These are phyloP conservation scores for Danionella dracula DNA, from an alignment of 2,797 vertebrate genomes.

Conservation along the genomic window DNA sequence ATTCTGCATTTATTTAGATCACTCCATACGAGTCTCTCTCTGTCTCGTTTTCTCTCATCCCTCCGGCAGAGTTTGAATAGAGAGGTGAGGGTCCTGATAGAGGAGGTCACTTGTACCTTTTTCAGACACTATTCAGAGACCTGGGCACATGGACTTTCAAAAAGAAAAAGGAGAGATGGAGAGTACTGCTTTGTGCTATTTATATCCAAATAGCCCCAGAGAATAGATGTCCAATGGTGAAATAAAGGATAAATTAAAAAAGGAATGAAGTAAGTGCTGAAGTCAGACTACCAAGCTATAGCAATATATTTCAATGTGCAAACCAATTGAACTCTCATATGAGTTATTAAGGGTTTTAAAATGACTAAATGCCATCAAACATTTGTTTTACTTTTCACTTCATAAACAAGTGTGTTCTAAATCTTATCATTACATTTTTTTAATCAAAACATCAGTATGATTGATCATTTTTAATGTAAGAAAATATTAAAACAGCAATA, in stretches of 20 bases:
- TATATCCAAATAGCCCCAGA: conserved; percentile 13
- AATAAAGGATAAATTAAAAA: conserved; percentile 18
- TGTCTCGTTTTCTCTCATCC: background rate
- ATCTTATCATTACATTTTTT: too few relatives aligned
- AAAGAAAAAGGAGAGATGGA: conserved; percentile 3
- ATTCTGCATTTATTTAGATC: conserved; percentile 22
- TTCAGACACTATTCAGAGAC: background rate
- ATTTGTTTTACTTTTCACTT: too few relatives aligned
- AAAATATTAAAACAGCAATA: too few relatives aligned
- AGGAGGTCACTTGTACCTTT: conserved; percentile 34
- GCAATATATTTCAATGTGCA: too few relatives aligned
- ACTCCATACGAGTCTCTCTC: conserved; percentile 39
- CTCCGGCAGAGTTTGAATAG: conserved; percentile 22
- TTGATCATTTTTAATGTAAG: too few relatives aligned
- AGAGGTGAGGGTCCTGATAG: conserved; percentile 22
- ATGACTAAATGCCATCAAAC: too few relatives aligned
- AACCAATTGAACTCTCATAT: too few relatives aligned
- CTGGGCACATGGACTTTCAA: background rate
- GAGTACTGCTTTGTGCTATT: background rate
- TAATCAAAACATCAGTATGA: too few relatives aligned
- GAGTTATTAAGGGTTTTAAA: too few relatives aligned
- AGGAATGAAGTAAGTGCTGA: background rate
- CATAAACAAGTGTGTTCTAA: too few relatives aligned
- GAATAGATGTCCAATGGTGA: conserved; percentile 1
- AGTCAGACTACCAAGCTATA: too few relatives aligned